Evolutionary conservation across 2,797 vertebrate species (phyloP).

Genomic region (Melanotaenia maccullochi): DNA sequence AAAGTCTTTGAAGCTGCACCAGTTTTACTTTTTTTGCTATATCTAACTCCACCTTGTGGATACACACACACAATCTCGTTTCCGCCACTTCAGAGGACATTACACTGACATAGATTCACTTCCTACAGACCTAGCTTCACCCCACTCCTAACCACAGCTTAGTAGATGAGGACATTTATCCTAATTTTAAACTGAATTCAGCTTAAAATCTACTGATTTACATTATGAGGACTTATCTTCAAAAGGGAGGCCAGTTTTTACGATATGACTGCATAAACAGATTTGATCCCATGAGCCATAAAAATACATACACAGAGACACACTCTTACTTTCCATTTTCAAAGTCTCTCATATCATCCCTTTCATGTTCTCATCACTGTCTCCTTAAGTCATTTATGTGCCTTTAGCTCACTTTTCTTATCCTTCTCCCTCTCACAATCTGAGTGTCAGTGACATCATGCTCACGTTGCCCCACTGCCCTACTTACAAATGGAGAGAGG

Average conservation of each 20-base stretch:
- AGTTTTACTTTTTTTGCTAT: slow-evolving; percentile 23
- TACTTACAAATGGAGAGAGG: slow-evolving; percentile 79
- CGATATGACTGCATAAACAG: neutral
- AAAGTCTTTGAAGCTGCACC: slow-evolving; percentile 47
- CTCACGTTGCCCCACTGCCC: slow-evolving; percentile 84
- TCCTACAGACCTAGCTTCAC: neutral
- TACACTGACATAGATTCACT: neutral
- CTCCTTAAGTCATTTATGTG: slow-evolving; percentile 31
- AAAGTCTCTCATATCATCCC: slow-evolving; percentile 26
- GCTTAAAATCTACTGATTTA: neutral
- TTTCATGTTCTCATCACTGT: slow-evolving; percentile 47
- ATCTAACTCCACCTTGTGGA: slow-evolving; percentile 16
- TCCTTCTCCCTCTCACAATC: slow-evolving; percentile 67
- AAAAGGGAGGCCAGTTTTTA: slow-evolving; percentile 3
- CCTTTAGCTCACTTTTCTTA: slow-evolving; percentile 51
- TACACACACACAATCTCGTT: neutral
- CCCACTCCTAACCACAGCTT: neutral
- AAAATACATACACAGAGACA: neutral
- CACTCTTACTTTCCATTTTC: slow-evolving; percentile 20
- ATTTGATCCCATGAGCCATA: neutral
- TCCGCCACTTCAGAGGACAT: neutral
- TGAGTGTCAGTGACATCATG: slow-evolving; percentile 75
- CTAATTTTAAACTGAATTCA: neutral
- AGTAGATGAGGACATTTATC: neutral
- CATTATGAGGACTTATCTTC: neutral